Evolutionary conservation across 2,797 vertebrate species (phyloP).

Genomic region (Hephaestus fuliginosus): DNA sequence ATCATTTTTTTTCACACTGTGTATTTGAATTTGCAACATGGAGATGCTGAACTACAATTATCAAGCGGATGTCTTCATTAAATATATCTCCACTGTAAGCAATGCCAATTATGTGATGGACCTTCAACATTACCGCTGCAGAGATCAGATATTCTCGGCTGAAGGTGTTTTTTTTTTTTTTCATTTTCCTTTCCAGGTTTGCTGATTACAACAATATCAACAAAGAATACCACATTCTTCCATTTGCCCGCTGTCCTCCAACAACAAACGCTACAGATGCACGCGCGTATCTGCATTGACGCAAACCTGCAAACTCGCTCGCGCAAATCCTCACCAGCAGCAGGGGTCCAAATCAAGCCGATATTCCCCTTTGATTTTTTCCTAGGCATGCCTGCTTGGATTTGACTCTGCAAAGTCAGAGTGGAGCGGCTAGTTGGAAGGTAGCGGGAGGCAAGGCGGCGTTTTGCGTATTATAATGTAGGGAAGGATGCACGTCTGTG

Average conservation of each 20-base stretch:
- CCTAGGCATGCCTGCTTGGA: conserved; percentile 90
- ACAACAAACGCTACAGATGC: conserved; percentile 33
- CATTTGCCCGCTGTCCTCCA: conserved; percentile 13
- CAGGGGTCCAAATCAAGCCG: conserved; percentile 93
- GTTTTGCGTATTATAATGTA: conserved; percentile 90
- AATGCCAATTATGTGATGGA: not conserved
- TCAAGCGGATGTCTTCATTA: not conserved
- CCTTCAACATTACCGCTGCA: not conserved
- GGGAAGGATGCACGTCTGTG: conserved; percentile 10
- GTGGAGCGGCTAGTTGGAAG: conserved; percentile 78
- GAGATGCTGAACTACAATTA: conserved; percentile 13
- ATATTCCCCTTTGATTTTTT: conserved; percentile 90
- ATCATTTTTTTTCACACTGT: conserved; percentile 6
- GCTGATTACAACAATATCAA: conserved; percentile 22
- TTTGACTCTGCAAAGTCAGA: conserved; percentile 92
- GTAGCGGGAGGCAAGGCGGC: conserved; percentile 72
- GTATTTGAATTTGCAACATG: not conserved
- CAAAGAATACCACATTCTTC: conserved; percentile 1
- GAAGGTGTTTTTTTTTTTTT: not conserved
- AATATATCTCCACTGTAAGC: not conserved
- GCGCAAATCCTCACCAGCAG: conserved; percentile 81
- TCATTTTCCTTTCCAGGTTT: not conserved
- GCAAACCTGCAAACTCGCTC: conserved; percentile 55
- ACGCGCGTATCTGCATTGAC: conserved; percentile 56
- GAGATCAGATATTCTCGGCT: not conserved